Conservation (phyloP, 2,797 vertebrate genomes). For the Geotrypetes seraphini region DNA sequence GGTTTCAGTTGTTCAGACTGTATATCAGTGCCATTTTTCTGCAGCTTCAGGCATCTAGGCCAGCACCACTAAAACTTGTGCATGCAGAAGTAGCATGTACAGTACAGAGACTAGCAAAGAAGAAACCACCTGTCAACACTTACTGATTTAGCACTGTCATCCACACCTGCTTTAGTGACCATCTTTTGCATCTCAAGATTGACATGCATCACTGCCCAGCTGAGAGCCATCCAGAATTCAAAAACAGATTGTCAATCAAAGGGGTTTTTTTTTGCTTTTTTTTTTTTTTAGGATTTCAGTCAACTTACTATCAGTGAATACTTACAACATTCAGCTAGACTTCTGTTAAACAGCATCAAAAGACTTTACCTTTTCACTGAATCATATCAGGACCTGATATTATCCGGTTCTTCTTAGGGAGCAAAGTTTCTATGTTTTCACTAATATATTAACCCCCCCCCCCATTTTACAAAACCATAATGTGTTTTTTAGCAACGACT, state of each 20-base stretch:
- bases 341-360: no score
- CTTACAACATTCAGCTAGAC: no score
- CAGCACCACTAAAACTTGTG: conserved; percentile 17
- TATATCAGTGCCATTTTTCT: conserved; percentile 13
- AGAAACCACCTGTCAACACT: conserved; percentile 51
- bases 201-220: conserved; percentile 64
- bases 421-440: neutral
- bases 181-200: conserved; percentile 56
- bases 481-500: no score
- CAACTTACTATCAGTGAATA: conserved; percentile 31
- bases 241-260: conserved; percentile 39
- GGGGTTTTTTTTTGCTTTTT: no score
- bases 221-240: conserved; percentile 54
- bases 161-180: conserved; percentile 54
- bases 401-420: conserved; percentile 2
- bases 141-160: conserved; percentile 66
- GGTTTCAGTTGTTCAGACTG: conserved; percentile 16
- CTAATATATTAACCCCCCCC: no score
- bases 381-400: no score
- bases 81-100: conserved; percentile 45
- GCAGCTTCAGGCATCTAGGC: conserved; percentile 2
- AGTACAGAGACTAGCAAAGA: conserved; percentile 36
- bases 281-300: conserved; percentile 27
- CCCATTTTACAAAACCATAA: no score
- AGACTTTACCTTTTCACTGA: conserved; percentile 10